phyloP scores from a whole-genome alignment of 2,113 vertebrate species.

The Gopherus flavomarginatus region DNA sequence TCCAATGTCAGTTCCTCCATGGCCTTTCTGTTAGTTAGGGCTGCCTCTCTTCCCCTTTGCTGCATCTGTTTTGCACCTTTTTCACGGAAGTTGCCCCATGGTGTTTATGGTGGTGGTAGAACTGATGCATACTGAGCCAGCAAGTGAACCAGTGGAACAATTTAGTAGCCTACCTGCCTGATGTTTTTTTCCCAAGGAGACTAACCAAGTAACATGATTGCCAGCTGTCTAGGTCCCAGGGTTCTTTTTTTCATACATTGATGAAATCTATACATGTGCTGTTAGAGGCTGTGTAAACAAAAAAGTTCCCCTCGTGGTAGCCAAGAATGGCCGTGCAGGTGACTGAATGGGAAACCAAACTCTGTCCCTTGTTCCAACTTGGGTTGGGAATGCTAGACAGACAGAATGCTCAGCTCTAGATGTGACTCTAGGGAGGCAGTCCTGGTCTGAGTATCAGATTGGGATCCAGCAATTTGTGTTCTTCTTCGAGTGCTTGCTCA shows the following conservation, averaged over 20 bases:
- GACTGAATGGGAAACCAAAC: not conserved
- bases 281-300: not conserved
- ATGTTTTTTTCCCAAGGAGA: not conserved
- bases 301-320: not conserved
- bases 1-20: not conserved
- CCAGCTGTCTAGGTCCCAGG: not conserved
- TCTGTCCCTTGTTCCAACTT: not conserved
- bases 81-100: not conserved
- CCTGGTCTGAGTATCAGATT: not conserved
- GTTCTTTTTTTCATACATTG: not conserved
- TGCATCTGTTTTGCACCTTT: conserved; percentile 11
- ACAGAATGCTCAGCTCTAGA: not conserved
- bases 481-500: no score
- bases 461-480: not conserved
- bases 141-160: not conserved
- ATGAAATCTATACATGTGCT: not conserved
- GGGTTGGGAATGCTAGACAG: rapidly evolving
- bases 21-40: not conserved
- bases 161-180: not conserved
- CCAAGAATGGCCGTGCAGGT: not conserved
- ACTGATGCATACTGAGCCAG: not conserved
- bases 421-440: not conserved
- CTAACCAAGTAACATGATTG: conserved; percentile 15
- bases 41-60: not conserved
- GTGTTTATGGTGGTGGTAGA: not conserved